Evolutionary conservation across 2,113 vertebrate genomes (phyloP), one percentile per base, ranked within the genome.

Genomic region (Nanorana parkeri): DNA sequence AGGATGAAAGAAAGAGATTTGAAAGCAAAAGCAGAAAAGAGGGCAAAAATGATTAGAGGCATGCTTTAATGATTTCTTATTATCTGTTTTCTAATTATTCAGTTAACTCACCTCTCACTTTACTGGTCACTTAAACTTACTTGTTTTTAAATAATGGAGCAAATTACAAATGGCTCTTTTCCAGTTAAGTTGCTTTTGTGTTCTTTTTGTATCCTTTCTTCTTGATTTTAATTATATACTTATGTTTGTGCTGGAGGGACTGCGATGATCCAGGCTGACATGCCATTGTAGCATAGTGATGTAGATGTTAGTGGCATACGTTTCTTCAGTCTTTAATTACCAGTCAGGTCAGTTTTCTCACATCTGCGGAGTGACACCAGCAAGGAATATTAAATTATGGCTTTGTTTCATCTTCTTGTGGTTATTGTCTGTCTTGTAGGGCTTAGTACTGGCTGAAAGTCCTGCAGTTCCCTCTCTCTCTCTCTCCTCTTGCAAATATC

Each of bases 321-420:
- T 73, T 54, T 24, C 24, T 19, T 17, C 68, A 51, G 24, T 64
- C 58, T 74, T 81, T 81, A 81, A 74, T 81, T 66, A 73, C 68
- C 21, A 58, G 36, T 64, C 61, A 65, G 80, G 80, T 75, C 80
- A 75, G 32, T 16, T 19, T 66, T 24, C 72, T 67, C 63, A 36
- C 51, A 55, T 81, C 69, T 56, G 21, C 24, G 13, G 36, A 32
- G 29, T 56, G 28, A 73, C 58, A 32, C 60, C 19, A 65, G 68
- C 28, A 28, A 73, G 54, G 60, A 65, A 74, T 65, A 81, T 72
- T 32, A 64, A 29, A 54, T 71, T 61, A 58, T 68, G 36, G 8
- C 54, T 64, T 64, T 56, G 51, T 56, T 28, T 24, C 26, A 60
- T 58, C 17, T 32, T 58, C 17, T n/a, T 75, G 56, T 73, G 15